Evolutionary conservation across 2,888 invertebrate species (phyloP).

Genomic region (Biston stratarius): DNA sequence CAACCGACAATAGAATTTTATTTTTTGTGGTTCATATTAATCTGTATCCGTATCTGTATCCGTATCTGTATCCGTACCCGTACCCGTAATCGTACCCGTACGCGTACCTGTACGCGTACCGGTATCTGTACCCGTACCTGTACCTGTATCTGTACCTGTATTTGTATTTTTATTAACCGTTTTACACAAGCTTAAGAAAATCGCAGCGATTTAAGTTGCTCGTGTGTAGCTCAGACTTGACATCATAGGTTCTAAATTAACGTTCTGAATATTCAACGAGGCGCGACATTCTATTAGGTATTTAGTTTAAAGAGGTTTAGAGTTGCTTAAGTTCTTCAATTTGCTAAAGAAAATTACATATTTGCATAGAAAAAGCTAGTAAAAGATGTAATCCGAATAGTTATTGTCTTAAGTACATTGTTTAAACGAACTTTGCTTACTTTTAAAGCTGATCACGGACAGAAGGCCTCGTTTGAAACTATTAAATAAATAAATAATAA

Average conservation of each 20-base stretch:
- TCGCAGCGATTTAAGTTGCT: conserved; percentile 5
- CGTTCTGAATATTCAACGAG: conserved; percentile 16
- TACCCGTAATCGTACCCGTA: too few relatives aligned
- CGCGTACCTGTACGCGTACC: too few relatives aligned
- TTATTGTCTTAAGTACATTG: neutral
- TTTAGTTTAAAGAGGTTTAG: conserved; percentile 9
- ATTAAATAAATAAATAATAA: neutral
- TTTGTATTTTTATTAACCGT: too few relatives aligned
- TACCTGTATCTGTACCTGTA: too few relatives aligned
- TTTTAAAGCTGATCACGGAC: neutral
- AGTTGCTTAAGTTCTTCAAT: conserved; percentile 1
- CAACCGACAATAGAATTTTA: too few relatives aligned
- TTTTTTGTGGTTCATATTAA: too few relatives aligned
- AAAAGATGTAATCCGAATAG: neutral
- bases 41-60: too few relatives aligned
- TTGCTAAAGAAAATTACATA: neutral
- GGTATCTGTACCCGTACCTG: too few relatives aligned
- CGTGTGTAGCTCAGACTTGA: neutral
- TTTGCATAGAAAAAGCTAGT: conserved; percentile 8
- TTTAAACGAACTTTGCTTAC: neutral
- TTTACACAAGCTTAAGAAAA: neutral
- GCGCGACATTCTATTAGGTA: conserved; percentile 2
- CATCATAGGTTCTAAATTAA: conserved; percentile 12
- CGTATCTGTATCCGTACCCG: too few relatives aligned
- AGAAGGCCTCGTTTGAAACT: neutral